Base-by-base conservation (phyloP, 2,888 invertebrate genomes). In the Sinodicranocentrus sp. region DNA sequence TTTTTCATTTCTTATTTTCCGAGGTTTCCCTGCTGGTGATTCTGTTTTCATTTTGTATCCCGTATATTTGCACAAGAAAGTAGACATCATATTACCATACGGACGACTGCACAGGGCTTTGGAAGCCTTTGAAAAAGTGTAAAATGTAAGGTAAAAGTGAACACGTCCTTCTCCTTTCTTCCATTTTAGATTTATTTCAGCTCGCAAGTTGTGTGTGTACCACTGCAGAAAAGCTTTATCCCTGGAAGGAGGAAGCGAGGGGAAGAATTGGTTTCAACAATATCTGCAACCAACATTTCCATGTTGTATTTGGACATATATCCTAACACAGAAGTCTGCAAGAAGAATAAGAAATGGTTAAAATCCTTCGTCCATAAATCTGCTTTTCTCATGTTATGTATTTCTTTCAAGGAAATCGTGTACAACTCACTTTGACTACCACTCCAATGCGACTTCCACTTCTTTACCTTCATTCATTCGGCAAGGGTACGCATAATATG, bases 101-200 rank as follows among this genome's bases (percentile, higher is more conserved):
- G 63, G 65, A 25, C 28, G 63, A 48, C 13, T 48, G 33, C 48
- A 52, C 63, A 26, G 25, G 15, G 23, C 28, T n/a, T n/a, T 43
- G 23, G 26, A 48, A 48, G 15, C 13, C 15, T 48, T n/a, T n/a
- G n/a, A 48, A 48, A 48, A 48, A n/a, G 5, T 5, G 15, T n/a
- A n/a, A 39, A 39, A 13, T 1, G 21, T 59, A 59, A 15, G 6
- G 3, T 59, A 26, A 21, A 6, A n/a, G 25, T 10, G 6, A 3
- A 43, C 15, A n/a, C 67, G 43, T 43, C 33, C 43, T 48, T 25
- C 26, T 8, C 26, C n/a, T 10, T 48, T 48, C 44, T 25, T 10
- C 68, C 25, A 48, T 8, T 19, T 6, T 54, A 54, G 71, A 71
- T 71, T 71, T 71, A 71, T 71, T 17, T 54, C 23, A 28, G 61